A percentile compares a stretch with the other conserved stretches of the same genome.
phyloP scores from a whole-genome alignment of 2,113 vertebrate genomes.

The Pollachius pollachius region DNA sequence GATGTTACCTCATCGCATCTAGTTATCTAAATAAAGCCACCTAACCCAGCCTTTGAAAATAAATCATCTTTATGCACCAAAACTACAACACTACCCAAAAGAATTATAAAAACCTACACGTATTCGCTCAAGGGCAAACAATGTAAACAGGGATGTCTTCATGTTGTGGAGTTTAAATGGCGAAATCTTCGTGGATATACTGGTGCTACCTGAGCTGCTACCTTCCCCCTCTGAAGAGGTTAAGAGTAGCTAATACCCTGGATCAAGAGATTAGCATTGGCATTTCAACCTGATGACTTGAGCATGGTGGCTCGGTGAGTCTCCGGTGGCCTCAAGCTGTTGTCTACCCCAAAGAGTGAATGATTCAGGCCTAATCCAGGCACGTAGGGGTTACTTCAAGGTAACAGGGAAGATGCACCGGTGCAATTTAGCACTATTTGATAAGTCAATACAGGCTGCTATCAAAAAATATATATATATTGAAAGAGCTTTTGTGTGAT shows the following conservation, averaged over 20 bases:
- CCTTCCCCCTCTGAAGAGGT: neutral
- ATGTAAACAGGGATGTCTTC: no score
- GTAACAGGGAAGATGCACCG: neutral
- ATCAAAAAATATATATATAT: neutral
- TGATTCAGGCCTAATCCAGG: slow-evolving; percentile 7
- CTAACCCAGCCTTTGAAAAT: neutral
- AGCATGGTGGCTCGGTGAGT: slow-evolving; percentile 20
- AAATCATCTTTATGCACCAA: neutral
- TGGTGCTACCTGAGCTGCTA: neutral
- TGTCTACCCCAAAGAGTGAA: neutral
- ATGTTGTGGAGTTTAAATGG: no score
- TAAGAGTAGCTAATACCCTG: slow-evolving; percentile 32
- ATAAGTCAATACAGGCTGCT: neutral
- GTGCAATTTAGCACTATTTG: neutral
- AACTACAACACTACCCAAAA: neutral
- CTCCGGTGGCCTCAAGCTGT: neutral
- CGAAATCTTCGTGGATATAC: no score
- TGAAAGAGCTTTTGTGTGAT: neutral
- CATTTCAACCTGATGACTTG: slow-evolving; percentile 21
- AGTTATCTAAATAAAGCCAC: no score
- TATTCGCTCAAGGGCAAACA: no score
- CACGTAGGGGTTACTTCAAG: neutral
- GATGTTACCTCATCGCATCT: slow-evolving; percentile 47
- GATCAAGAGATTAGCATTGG: slow-evolving; percentile 61
- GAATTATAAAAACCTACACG: neutral